These are phyloP conservation scores for Gallinago paraguaiae DNA, from an alignment of 2,113 vertebrate genomes.

Conservation along the genomic window DNA sequence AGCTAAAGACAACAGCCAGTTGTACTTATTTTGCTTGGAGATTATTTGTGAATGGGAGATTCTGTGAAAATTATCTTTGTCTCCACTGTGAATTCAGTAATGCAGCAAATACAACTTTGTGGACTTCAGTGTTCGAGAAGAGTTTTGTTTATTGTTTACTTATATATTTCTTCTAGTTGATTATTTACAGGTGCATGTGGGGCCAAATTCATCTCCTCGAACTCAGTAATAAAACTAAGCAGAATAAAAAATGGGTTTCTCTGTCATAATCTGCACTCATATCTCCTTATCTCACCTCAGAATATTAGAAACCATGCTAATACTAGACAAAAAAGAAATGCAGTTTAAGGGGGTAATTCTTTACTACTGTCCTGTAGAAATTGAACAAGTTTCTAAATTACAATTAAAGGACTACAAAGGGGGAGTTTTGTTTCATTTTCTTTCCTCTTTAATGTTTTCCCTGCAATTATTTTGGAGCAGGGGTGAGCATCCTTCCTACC, in stretches of 20 bases:
- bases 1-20: background rate
- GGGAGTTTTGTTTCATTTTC: background rate
- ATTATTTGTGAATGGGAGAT: background rate
- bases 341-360: background rate
- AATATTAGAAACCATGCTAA: background rate
- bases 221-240: background rate
- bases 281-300: background rate
- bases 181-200: background rate
- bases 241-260: background rate
- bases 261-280: background rate
- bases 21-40: background rate
- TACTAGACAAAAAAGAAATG: background rate
- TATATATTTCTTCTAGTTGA: background rate
- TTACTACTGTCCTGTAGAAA: background rate
- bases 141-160: constrained; percentile 2
- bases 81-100: background rate
- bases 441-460: background rate
- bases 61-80: background rate
- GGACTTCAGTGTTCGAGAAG: background rate
- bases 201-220: background rate
- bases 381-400: background rate
- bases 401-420: background rate
- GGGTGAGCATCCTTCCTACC: background rate
- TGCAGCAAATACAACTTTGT: background rate
- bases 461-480: background rate